Evolutionary conservation across 2,113 vertebrate species (phyloP).

Genomic region (Actenoides lindsayi): DNA sequence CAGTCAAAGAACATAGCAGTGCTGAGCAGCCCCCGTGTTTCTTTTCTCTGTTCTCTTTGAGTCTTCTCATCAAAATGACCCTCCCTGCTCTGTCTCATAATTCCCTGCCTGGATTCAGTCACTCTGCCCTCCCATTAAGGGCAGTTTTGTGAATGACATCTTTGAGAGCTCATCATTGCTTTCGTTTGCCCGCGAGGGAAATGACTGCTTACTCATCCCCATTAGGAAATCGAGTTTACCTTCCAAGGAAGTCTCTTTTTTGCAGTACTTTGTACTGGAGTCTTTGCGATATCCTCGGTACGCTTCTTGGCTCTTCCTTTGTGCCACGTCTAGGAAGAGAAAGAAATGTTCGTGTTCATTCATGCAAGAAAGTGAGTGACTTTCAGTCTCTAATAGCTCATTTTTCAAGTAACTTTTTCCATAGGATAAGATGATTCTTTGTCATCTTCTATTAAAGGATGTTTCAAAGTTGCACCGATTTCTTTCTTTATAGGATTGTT

Average conservation of each 20-base stretch:
- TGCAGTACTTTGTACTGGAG: neutral
- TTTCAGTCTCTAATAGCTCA: neutral
- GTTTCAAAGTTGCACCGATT: neutral
- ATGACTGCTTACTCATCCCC: slow-evolving; percentile 50
- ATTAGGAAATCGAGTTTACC: slow-evolving; percentile 40
- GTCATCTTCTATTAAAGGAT: neutral
- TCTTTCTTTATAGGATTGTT: neutral
- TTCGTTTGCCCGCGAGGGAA: slow-evolving; percentile 22
- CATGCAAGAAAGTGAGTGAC: neutral
- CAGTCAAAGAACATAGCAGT: neutral
- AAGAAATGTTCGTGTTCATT: neutral
- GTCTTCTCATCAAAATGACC: slow-evolving; percentile 27
- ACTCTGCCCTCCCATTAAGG: slow-evolving; percentile 36
- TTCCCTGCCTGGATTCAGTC: slow-evolving; percentile 46
- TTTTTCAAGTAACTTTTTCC: neutral
- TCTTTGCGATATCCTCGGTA: neutral
- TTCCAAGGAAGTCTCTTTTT: slow-evolving; percentile 28
- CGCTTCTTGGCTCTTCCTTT: neutral
- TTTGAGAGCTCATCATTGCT: slow-evolving; percentile 39
- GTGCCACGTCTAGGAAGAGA: neutral
- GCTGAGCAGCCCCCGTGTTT: neutral
- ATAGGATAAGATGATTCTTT: neutral
- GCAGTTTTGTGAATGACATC: slow-evolving; percentile 49
- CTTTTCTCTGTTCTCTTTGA: slow-evolving; percentile 12
- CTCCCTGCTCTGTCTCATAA: neutral